Conservation (phyloP, 1,140 invertebrate species). For the Laupala kohalensis region DNA sequence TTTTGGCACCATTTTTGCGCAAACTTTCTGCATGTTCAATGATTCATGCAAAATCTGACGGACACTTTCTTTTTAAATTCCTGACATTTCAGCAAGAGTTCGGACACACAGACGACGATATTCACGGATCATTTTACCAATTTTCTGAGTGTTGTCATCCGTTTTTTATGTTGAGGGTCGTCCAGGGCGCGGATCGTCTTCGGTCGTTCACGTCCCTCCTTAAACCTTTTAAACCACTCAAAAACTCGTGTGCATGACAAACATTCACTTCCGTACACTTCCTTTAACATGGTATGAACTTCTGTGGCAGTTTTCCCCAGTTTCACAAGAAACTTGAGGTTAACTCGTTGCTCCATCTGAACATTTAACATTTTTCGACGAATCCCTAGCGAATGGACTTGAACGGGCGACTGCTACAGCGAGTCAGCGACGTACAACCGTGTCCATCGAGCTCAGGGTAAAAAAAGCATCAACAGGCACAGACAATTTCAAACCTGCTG, state of each 20-base stretch:
- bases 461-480: background rate
- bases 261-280: slow-evolving; percentile 11
- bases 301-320: slow-evolving; percentile 6
- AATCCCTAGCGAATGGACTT: background rate
- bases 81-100: no score
- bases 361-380: background rate
- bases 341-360: slow-evolving; percentile 6
- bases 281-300: slow-evolving; percentile 10
- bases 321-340: slow-evolving; percentile 11
- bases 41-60: no score
- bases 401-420: background rate
- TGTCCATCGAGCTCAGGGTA: background rate
- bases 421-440: background rate
- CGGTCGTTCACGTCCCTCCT: background rate
- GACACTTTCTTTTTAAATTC: no score
- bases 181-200: slow-evolving; percentile 4
- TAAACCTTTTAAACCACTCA: slow-evolving; percentile 8
- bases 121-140: no score
- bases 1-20: no score
- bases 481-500: background rate
- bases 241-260: slow-evolving; percentile 8
- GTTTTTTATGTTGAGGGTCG: slow-evolving; percentile 6
- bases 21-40: no score
- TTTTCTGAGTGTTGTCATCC: no score
- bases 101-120: no score